Percentiles rank a stretch among this genome's conserved stretches.
Conservation (phyloP, 2,797 vertebrate genomes). For the Melanotaenia pygmaea region DNA sequence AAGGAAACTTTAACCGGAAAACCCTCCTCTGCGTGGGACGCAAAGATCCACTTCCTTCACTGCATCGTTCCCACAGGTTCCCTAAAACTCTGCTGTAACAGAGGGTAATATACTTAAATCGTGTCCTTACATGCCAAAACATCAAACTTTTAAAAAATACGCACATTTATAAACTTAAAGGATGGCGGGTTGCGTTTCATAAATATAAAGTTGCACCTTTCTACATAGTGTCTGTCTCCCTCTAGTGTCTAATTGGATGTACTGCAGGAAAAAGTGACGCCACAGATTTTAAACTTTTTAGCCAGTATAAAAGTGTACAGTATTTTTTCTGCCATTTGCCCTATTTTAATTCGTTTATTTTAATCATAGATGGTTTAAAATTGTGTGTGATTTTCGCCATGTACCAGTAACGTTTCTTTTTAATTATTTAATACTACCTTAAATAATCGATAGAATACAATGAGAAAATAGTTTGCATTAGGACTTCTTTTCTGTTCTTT, state of each 20-base stretch:
- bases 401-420: too few relatives aligned
- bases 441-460: too few relatives aligned
- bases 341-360: too few relatives aligned
- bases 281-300: neutral
- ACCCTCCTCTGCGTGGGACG: slow-evolving; percentile 65
- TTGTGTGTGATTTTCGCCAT: too few relatives aligned
- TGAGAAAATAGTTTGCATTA: too few relatives aligned
- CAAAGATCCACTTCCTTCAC: slow-evolving; percentile 51
- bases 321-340: too few relatives aligned
- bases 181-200: neutral
- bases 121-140: neutral
- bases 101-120: neutral
- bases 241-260: slow-evolving; percentile 24
- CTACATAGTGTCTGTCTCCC: slow-evolving; percentile 41
- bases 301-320: too few relatives aligned
- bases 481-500: too few relatives aligned
- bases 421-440: too few relatives aligned
- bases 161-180: neutral
- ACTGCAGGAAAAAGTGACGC: slow-evolving; percentile 4
- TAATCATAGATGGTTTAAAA: too few relatives aligned
- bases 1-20: slow-evolving; percentile 84
- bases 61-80: slow-evolving; percentile 7
- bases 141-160: neutral
- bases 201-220: neutral
- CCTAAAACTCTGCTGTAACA: neutral